phyloP scores from a whole-genome alignment of 2,888 invertebrate species.

The Anticlea derivata region DNA sequence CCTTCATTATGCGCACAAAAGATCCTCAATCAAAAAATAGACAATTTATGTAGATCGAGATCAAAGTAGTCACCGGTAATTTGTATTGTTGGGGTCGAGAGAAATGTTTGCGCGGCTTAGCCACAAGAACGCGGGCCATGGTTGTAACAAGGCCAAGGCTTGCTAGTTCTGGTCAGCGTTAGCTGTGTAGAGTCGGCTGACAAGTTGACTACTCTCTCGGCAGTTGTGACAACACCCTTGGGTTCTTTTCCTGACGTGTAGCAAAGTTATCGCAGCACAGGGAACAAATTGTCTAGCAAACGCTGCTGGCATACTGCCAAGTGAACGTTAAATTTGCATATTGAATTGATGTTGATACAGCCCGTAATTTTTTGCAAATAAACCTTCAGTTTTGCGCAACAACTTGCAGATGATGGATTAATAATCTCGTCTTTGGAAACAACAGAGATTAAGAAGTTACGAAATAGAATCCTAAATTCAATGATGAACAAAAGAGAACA shows the following conservation, averaged over 20 bases:
- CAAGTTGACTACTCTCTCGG: constrained; percentile 41
- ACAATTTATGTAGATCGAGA: constrained; percentile 48
- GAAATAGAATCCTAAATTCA: constrained; percentile 22
- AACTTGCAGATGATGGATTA: constrained; percentile 15
- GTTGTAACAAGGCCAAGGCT: constrained; percentile 9
- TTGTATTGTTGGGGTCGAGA: constrained; percentile 32
- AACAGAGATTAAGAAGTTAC: constrained; percentile 17
- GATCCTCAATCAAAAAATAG: constrained; percentile 50
- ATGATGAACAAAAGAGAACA: constrained; percentile 14
- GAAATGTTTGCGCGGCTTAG: constrained; percentile 32
- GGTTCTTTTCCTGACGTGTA: constrained; percentile 31
- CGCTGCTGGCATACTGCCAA: constrained; percentile 26
- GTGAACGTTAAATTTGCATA: constrained; percentile 24
- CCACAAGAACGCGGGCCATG: constrained; percentile 25
- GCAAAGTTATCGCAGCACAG: constrained; percentile 32
- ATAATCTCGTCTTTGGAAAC: constrained; percentile 3
- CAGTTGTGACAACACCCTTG: constrained; percentile 31
- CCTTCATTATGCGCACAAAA: constrained; percentile 33
- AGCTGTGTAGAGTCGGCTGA: constrained; percentile 24
- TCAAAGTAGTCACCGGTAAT: constrained; percentile 49
- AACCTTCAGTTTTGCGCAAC: constrained; percentile 12
- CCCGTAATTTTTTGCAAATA: constrained; percentile 21
- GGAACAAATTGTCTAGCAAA: constrained; percentile 27
- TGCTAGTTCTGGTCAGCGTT: constrained; percentile 4
- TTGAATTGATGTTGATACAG: constrained; percentile 30